Percentiles rank a stretch among this genome's conserved stretches.
Evolutionary conservation across 2,888 invertebrate species (phyloP).

Genomic region (Chymomyza fuscimana): DNA sequence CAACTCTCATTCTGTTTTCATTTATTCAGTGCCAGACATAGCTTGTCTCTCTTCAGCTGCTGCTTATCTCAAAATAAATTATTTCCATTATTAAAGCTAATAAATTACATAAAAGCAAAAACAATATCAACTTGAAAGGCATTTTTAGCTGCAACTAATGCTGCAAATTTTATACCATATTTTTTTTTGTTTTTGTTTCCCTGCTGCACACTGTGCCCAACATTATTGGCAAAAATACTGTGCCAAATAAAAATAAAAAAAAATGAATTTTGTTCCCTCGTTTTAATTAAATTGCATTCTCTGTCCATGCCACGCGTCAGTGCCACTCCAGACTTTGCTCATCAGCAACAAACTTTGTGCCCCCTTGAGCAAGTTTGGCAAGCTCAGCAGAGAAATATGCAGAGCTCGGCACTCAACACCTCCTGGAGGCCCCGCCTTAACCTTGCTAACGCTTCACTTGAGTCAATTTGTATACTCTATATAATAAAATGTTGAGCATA

Average conservation of each 20-base stretch:
- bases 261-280: constrained; percentile 23
- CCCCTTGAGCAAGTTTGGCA: neutral
- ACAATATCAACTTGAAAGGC: neutral
- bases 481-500: neutral
- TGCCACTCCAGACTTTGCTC: constrained; percentile 13
- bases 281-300: constrained; percentile 72
- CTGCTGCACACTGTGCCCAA: constrained; percentile 24
- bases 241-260: neutral
- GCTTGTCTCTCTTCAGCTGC: neutral
- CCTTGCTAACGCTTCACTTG: constrained; percentile 28
- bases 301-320: constrained; percentile 14
- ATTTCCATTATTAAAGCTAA: constrained; percentile 7
- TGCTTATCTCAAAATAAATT: neutral
- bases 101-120: neutral
- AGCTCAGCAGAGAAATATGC: neutral
- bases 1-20: too few relatives aligned
- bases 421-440: neutral
- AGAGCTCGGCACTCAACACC: neutral
- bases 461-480: constrained; percentile 7
- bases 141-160: constrained; percentile 16
- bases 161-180: constrained; percentile 13
- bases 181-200: neutral
- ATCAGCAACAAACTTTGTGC: constrained; percentile 19
- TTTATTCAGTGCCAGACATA: too few relatives aligned
- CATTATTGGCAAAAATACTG: constrained; percentile 49